Evolutionary conservation across 1,140 invertebrate genomes (phyloP).

Genomic region (Drosophila miranda): DNA sequence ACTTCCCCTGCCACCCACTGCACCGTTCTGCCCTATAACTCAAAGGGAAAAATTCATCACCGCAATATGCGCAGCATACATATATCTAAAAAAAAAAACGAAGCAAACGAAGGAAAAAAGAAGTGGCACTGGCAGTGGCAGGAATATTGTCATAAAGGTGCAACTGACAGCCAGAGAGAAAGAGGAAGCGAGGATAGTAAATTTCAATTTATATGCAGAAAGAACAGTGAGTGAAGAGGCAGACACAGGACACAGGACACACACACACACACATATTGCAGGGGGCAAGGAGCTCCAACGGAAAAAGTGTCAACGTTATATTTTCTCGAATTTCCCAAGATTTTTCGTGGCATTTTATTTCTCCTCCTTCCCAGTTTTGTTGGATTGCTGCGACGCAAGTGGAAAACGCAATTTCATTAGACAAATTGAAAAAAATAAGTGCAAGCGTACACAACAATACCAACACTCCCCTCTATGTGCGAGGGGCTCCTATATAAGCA

Average conservation of each 20-base stretch:
- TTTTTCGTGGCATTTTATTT: constrained; percentile 61
- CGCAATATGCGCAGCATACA: constrained; percentile 74
- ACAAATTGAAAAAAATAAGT: constrained; percentile 82
- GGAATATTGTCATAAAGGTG: constrained; percentile 82
- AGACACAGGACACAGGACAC: constrained; percentile 38
- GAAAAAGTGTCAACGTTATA: constrained; percentile 78
- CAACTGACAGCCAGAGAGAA: constrained; percentile 67
- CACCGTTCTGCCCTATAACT: constrained; percentile 60
- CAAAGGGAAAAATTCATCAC: constrained; percentile 81
- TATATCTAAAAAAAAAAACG: constrained; percentile 22
- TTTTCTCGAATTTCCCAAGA: constrained; percentile 78
- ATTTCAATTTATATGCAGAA: constrained; percentile 82
- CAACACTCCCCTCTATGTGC: constrained; percentile 7
- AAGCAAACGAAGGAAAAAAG: constrained; percentile 20
- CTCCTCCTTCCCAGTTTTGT: constrained; percentile 15
- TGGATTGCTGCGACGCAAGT: constrained; percentile 55
- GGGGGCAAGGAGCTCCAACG: constrained; percentile 28
- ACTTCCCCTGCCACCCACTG: not conserved
- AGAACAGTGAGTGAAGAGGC: constrained; percentile 72
- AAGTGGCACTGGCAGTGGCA: constrained; percentile 58
- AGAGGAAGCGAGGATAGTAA: constrained; percentile 58
- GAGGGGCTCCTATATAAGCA: constrained; percentile 13
- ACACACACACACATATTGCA: constrained; percentile 32
- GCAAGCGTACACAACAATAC: constrained; percentile 51
- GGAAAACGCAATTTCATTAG: constrained; percentile 82